Evolutionary conservation across 2,888 invertebrate genomes (phyloP), one percentile per base, ranked within the genome.

Genomic region (Tipula vernalis): DNA sequence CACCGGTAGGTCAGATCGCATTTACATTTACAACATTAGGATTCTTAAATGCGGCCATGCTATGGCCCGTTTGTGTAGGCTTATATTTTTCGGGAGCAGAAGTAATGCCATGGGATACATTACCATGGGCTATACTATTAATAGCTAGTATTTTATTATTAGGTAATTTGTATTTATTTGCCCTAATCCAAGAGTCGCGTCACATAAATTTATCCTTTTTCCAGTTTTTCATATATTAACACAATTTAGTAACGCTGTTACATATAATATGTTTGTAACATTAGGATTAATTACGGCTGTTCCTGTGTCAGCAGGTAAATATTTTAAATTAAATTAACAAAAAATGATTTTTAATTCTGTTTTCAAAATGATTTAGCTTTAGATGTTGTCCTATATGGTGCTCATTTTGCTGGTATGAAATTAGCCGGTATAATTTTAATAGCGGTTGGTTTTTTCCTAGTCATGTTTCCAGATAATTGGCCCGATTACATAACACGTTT

Each of bases 401-500:
- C 96, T 12, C 94, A 95, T 89, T 98, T 98, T 91, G 95, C 96
- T 89, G 98, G 98, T 83, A 98, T 98, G 98, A 97, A 98, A 93
- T 92, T 98, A 89, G 96, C 98, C n/a, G 98, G 98, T 41, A 96
- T 98, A 91, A 95, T 98, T 88, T 93, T 98, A 87, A 98, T 98
- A 89, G 94, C 96, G 0, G 96, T 97, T 87, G 98, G 98, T 86
- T 98, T 98, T 92, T 96, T 97, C 91, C 93, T 98, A 87, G 98
- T 98, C 88, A 96, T 98, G 95, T 96, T 98, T 89, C 98, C 98
- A 0, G 97, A 97, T 91, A 98, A 98, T 92, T 98, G 98, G 98
- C 98, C 98, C 0, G 97, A 98, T 91, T 98, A 98, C 91, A 96
- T 98, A 91, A 97, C 97, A 90, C 94, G 97, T 89, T 93, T 98